These are phyloP conservation scores for Agrochola litura DNA, from an alignment of 2,888 invertebrate genomes.

Conservation along the genomic window DNA sequence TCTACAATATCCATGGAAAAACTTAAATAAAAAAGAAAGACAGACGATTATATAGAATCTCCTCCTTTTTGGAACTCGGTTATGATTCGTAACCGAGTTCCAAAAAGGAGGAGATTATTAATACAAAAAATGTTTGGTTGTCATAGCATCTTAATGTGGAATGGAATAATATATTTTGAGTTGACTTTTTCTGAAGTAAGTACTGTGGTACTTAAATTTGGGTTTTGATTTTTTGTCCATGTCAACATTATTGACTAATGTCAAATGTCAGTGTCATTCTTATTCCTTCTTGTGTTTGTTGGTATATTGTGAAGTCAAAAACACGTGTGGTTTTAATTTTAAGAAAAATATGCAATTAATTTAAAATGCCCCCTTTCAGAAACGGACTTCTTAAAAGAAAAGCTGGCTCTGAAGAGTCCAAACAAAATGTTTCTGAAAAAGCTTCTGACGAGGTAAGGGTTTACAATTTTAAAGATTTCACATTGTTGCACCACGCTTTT, in stretches of 20 bases:
- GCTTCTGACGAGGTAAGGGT: constrained; percentile 71
- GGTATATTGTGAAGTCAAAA: constrained; percentile 42
- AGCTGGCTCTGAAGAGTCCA: constrained; percentile 66
- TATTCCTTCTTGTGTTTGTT: neutral
- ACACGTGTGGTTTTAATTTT: constrained; percentile 55
- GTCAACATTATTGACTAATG: constrained; percentile 2
- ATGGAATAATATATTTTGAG: too few relatives aligned
- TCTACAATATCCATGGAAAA: too few relatives aligned
- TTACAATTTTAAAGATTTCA: neutral
- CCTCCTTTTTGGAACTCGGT: too few relatives aligned
- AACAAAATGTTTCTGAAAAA: constrained; percentile 53
- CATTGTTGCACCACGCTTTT: constrained; percentile 30
- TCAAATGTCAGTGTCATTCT: constrained; percentile 10
- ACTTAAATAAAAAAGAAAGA: too few relatives aligned
- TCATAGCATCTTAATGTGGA: too few relatives aligned
- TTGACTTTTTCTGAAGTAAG: too few relatives aligned
- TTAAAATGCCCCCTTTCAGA: constrained; percentile 85
- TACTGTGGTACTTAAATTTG: too few relatives aligned
- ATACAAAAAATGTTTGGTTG: too few relatives aligned
- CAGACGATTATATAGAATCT: too few relatives aligned
- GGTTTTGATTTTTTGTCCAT: neutral
- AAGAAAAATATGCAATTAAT: constrained; percentile 15
- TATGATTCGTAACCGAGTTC: too few relatives aligned
- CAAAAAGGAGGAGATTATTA: too few relatives aligned
- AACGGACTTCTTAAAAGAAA: constrained; percentile 84